Percentiles rank a stretch among this genome's conserved stretches.
Evolutionary conservation across 2,797 vertebrate species (phyloP).

Genomic region (Cephalopachus bancanus): DNA sequence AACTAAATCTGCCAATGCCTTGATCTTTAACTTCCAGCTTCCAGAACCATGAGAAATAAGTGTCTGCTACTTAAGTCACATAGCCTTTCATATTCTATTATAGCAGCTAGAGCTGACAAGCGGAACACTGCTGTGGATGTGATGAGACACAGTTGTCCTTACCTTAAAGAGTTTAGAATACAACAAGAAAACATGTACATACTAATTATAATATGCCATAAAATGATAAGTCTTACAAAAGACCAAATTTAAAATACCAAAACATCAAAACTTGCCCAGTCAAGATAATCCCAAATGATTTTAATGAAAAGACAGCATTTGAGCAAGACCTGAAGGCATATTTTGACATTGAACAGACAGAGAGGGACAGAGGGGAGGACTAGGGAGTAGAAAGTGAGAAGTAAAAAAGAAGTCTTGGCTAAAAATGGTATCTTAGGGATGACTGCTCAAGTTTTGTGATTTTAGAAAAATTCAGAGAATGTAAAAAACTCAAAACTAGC

Average conservation of each 20-base stretch:
- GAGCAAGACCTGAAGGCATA: background rate
- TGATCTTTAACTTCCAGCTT: background rate
- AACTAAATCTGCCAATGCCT: fast-evolving
- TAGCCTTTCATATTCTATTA: fast-evolving
- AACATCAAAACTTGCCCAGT: background rate
- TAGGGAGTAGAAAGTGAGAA: background rate
- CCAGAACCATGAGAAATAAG: background rate
- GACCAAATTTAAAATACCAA: background rate
- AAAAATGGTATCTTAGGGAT: background rate
- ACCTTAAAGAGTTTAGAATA: background rate
- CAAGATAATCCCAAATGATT: background rate
- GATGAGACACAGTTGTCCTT: background rate
- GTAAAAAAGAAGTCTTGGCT: background rate
- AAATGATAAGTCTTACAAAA: background rate
- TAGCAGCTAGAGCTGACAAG: fast-evolving
- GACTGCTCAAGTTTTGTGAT: background rate
- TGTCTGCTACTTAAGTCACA: background rate
- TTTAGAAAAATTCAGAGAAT: background rate
- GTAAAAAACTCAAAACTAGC: background rate
- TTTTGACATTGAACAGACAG: background rate
- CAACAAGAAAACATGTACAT: background rate
- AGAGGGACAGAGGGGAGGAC: background rate
- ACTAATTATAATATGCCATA: background rate
- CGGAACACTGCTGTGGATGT: fast-evolving
- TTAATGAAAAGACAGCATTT: background rate